Percentiles rank a stretch among this genome's conserved stretches.
Evolutionary conservation across 2,888 invertebrate genomes (phyloP).

Genomic region (Dryobotodes eremita): DNA sequence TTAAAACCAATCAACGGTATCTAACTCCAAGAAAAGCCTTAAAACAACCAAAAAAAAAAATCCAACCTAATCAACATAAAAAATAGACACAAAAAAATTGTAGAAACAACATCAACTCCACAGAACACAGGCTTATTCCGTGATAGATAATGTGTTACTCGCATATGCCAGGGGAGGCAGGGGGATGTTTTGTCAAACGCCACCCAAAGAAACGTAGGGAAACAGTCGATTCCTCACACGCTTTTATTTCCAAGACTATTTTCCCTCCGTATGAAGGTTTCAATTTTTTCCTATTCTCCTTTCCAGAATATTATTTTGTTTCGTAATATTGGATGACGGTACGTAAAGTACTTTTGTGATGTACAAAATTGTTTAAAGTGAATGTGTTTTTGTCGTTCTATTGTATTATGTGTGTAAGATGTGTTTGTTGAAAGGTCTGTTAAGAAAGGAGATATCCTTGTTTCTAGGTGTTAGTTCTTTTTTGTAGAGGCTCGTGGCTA

Average conservation of each 20-base stretch:
- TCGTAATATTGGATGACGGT: slow-evolving; percentile 68
- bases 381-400: slow-evolving; percentile 56
- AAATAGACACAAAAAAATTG: slow-evolving; percentile 26
- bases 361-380: slow-evolving; percentile 66
- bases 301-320: slow-evolving; percentile 68
- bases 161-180: slow-evolving; percentile 79
- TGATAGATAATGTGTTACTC: slow-evolving; percentile 89
- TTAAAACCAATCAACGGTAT: background rate
- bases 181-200: slow-evolving; percentile 88
- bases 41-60: background rate
- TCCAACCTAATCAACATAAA: background rate
- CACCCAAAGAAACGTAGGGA: slow-evolving; percentile 79
- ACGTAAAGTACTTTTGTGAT: slow-evolving; percentile 65
- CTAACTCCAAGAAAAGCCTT: background rate
- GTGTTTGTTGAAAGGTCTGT: slow-evolving; percentile 8
- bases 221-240: slow-evolving; percentile 73
- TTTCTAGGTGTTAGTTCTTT: background rate
- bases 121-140: slow-evolving; percentile 73
- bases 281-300: slow-evolving; percentile 65
- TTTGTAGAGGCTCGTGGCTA: background rate
- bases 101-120: slow-evolving; percentile 73
- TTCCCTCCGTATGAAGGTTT: slow-evolving; percentile 62
- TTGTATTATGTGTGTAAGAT: slow-evolving; percentile 51
- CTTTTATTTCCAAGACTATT: slow-evolving; percentile 71
- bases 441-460: slow-evolving; percentile 13